Evolutionary conservation across 2,888 invertebrate genomes (phyloP), one percentile per base, ranked within the genome.

Genomic region (Rhogogaster chlorosoma): DNA sequence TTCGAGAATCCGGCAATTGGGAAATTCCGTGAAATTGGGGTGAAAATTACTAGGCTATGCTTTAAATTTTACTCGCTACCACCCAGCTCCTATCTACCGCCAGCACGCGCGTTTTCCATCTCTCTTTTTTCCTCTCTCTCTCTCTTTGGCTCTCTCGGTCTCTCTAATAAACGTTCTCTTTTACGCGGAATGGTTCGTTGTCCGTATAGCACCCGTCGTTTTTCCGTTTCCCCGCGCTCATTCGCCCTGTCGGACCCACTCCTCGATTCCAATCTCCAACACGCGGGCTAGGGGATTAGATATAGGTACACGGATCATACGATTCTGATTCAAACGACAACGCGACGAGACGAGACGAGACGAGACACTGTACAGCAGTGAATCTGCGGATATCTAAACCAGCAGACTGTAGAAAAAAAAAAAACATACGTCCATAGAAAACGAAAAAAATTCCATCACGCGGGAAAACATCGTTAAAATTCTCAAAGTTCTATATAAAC

Each of bases 21-120:
- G 86, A 88, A 89, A 87, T 88, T 87, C 87, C 86, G 86, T 85
- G 87, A 88, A 89, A 88, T 89, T 88, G 87, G 88, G 87, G 88
- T 88, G 89, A 88, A 88, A 88, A 88, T 89, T 86, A 88, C 87
- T 86, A 85, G 86, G 87, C 87, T 86, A 85, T 77, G 83, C 85
- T 77, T 88, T 87, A 86, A 86, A 88, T 88, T 88, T 88, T 86
- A 49, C 83, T 85, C 84, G 32, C 85, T 61, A 49, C 86, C 67
- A 64, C 70, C 84, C 67, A 38, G 22, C 84, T 57, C 78, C 83
- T 83, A 84, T 78, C 64, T 84, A 77, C 85, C 49, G 38, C 77
- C 84, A 75, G 83, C 83, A 83, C 73, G 73, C 84, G 61, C 70
- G 38, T 32, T 84, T 57, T 77, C 78, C 75, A 29, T 45, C 84